Evolutionary conservation across 2,888 invertebrate species (phyloP).

Genomic region (Polydrusus pterygomalis): DNA sequence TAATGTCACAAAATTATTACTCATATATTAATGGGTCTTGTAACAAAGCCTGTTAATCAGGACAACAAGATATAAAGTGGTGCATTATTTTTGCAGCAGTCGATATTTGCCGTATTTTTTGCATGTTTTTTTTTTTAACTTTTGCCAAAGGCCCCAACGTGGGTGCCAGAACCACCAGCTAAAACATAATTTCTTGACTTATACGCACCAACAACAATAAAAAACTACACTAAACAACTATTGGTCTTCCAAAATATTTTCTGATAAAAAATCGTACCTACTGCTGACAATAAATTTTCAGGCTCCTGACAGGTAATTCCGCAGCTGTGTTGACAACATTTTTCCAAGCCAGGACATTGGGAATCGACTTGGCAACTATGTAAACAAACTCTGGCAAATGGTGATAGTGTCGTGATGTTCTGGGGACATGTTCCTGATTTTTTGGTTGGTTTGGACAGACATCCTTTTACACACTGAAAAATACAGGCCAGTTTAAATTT

Average conservation of each 20-base stretch:
- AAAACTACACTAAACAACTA: neutral
- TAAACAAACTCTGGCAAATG: constrained; percentile 78
- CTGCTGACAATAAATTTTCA: constrained; percentile 74
- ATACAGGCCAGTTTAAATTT: neutral
- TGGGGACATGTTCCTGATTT: constrained; percentile 73
- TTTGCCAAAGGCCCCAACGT: too few relatives aligned
- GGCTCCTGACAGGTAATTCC: constrained; percentile 82
- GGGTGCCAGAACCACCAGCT: too few relatives aligned
- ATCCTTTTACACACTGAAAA: constrained; percentile 77
- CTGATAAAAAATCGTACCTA: constrained; percentile 72
- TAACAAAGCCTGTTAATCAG: constrained; percentile 1
- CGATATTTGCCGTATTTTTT: too few relatives aligned
- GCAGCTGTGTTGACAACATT: constrained; percentile 82
- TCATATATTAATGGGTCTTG: constrained; percentile 8
- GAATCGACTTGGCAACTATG: constrained; percentile 78
- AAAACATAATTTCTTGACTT: too few relatives aligned
- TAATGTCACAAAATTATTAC: constrained; percentile 24
- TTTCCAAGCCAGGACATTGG: constrained; percentile 80
- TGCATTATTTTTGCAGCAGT: neutral
- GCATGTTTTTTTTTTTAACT: too few relatives aligned
- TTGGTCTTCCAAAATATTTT: neutral
- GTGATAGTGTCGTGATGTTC: constrained; percentile 66
- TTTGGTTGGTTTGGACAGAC: constrained; percentile 73
- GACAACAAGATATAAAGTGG: neutral
- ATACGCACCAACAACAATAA: too few relatives aligned